Evolutionary conservation across 2,888 invertebrate species (phyloP), one percentile per base, ranked within the genome.

Genomic region (Bombyx huttoni): DNA sequence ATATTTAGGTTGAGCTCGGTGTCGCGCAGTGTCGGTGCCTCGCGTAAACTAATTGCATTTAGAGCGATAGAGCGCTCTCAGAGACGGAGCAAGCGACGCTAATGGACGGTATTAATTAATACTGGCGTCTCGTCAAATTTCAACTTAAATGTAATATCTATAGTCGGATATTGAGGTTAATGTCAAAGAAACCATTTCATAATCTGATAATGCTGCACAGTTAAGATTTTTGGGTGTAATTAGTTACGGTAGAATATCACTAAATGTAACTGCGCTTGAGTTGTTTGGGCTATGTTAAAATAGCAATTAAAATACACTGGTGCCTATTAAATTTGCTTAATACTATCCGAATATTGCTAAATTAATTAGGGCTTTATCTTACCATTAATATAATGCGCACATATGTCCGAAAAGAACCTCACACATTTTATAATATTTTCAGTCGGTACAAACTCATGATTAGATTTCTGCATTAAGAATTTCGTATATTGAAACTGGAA

Each of bases 61-160:
- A 76, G 69, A 74, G 73, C 78, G 76, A 78, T 80, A 77, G 80
- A 82, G 78, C 73, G 69, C 65, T 73, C 71, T 68, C 68, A 66
- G 71, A 72, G 74, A 73, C 74, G 71, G 66, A 75, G 78, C 80
- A 76, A 80, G 82, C 78, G 84, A 75, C 77, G 81, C 81, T 85
- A 86, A 86, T 86, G 84, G 86, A 83, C 78, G 78, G 77, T 81
- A 81, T 83, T 86, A 82, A 86, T 86, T 86, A 86, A 81, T 78
- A 74, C 75, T 66, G 73, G 75, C 77, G 73, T 79, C 79, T 81
- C 80, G 73, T 81, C 82, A 81, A 79, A 82, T 78, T 80, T 78
- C 72, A 69, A 69, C 72, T 73, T 66, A 64, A 70, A 62, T 63
- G 56, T 64, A 75, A 75, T 79, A 78, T 81, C 74, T 73, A 73